Conservation (phyloP, 30 jellyfish, hydroid and myxozoan genomes). For the Hydra vulgaris region DNA sequence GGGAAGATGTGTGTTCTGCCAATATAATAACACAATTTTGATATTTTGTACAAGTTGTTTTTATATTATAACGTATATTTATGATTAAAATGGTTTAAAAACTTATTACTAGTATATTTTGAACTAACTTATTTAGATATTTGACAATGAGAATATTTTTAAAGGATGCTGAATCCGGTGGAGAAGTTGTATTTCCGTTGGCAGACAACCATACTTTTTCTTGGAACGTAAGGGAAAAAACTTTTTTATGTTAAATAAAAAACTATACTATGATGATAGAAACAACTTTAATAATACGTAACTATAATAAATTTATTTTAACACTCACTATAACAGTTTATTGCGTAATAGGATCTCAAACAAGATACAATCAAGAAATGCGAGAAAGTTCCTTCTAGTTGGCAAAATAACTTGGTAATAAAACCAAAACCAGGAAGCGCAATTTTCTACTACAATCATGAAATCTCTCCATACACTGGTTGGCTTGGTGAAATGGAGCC, state of each 20-base stretch:
- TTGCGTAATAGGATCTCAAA: slow-evolving; percentile 43
- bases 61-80: neutral
- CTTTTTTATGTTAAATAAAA: neutral
- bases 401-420: slow-evolving; percentile 37
- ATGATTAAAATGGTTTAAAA: too few relatives aligned
- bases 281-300: too few relatives aligned
- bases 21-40: too few relatives aligned
- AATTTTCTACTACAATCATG: slow-evolving; percentile 82
- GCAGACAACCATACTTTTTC: slow-evolving; percentile 68
- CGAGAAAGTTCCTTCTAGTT: slow-evolving; percentile 39
- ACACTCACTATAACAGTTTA: too few relatives aligned
- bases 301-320: too few relatives aligned
- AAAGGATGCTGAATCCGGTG: slow-evolving; percentile 69
- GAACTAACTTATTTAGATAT: slow-evolving; percentile 51
- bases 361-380: slow-evolving; percentile 51
- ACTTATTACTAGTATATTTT: too few relatives aligned
- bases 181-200: slow-evolving; percentile 77
- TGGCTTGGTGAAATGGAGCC: slow-evolving; percentile 72
- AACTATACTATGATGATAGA: neutral
- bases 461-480: slow-evolving; percentile 63
- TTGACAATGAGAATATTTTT: slow-evolving; percentile 46
- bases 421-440: slow-evolving; percentile 95
- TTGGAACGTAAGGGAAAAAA: slow-evolving; percentile 55
- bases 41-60: too few relatives aligned
- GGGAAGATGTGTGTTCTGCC: too few relatives aligned